phyloP scores from a whole-genome alignment of 2,888 invertebrate species.

The Idaea straminata region DNA sequence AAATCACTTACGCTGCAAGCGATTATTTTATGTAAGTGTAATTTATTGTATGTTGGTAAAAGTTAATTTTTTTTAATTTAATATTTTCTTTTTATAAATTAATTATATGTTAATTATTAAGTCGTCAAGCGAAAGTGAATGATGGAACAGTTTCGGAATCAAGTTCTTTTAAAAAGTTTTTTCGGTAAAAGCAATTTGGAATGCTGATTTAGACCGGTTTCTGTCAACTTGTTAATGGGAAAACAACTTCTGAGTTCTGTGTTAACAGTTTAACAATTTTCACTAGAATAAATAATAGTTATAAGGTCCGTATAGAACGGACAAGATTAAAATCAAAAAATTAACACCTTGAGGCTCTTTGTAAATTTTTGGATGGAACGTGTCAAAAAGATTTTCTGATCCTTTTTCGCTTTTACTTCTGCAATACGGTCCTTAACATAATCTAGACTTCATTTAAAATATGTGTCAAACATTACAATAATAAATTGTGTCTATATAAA shows the following conservation, averaged over 20 bases:
- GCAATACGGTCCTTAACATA: too few species aligned
- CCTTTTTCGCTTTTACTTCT: too few species aligned
- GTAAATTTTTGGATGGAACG: too few species aligned
- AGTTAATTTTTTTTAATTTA: constrained; percentile 4
- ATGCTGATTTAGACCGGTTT: not conserved
- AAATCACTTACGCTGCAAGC: constrained; percentile 15
- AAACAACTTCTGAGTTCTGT: not conserved
- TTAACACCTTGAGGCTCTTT: too few species aligned
- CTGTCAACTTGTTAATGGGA: not conserved
- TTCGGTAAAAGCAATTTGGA: not conserved
- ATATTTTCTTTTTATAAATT: constrained; percentile 12
- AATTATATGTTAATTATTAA: constrained; percentile 27
- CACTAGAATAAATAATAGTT: too few species aligned
- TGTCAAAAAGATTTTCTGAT: too few species aligned
- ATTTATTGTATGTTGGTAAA: constrained; percentile 1
- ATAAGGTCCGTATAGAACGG: too few species aligned
- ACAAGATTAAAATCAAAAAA: too few species aligned
- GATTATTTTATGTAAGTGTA: constrained; percentile 20
- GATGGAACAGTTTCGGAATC: constrained; percentile 13
- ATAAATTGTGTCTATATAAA: too few species aligned
- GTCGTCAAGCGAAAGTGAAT: constrained; percentile 33
- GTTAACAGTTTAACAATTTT: too few species aligned
- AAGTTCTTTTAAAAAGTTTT: not conserved
- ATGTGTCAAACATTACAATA: too few species aligned
- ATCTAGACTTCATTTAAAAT: too few species aligned